Percentiles rank a stretch among this genome's conserved stretches.
These are phyloP conservation scores for Harpagifer antarcticus DNA, from an alignment of 2,797 vertebrate species.

Conservation along the genomic window DNA sequence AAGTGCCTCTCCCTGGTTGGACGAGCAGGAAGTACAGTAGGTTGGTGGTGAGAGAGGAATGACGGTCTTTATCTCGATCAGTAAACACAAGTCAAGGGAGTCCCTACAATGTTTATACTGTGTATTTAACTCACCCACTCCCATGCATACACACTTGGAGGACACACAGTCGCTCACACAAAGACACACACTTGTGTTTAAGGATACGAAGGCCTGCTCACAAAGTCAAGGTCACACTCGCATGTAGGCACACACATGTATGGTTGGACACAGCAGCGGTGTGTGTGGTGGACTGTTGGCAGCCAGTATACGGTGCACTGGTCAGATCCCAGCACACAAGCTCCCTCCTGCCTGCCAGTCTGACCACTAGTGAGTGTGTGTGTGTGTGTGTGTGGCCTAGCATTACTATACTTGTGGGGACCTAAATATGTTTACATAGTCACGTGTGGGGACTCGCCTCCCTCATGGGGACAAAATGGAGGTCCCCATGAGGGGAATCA, in stretches of 20 bases:
- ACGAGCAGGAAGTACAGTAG: slow-evolving; percentile 56
- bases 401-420: too few species aligned
- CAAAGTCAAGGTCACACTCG: slow-evolving; percentile 23
- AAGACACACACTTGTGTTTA: slow-evolving; percentile 10
- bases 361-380: slow-evolving; percentile 64
- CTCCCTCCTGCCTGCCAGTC: slow-evolving; percentile 79
- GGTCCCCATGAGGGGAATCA: too few species aligned
- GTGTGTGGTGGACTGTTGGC: slow-evolving; percentile 60
- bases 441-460: too few species aligned
- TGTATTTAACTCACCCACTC: slow-evolving; percentile 39
- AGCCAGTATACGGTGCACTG: slow-evolving; percentile 51
- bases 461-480: too few species aligned
- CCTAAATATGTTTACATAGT: too few species aligned
- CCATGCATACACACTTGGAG: slow-evolving; percentile 45
- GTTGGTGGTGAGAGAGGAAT: slow-evolving; percentile 66
- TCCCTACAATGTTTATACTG: slow-evolving; percentile 72
- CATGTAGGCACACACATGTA: slow-evolving; percentile 5
- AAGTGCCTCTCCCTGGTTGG: slow-evolving; percentile 62
- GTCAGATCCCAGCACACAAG: slow-evolving; percentile 68
- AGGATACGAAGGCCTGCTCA: slow-evolving; percentile 23
- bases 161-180: slow-evolving; percentile 34
- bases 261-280: slow-evolving; percentile 39
- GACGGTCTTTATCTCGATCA: slow-evolving; percentile 77
- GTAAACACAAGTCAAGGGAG: slow-evolving; percentile 75
- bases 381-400: neutral